Base-by-base conservation (phyloP, 2,888 invertebrate genomes). In the Megaustenia siamemsis region DNA sequence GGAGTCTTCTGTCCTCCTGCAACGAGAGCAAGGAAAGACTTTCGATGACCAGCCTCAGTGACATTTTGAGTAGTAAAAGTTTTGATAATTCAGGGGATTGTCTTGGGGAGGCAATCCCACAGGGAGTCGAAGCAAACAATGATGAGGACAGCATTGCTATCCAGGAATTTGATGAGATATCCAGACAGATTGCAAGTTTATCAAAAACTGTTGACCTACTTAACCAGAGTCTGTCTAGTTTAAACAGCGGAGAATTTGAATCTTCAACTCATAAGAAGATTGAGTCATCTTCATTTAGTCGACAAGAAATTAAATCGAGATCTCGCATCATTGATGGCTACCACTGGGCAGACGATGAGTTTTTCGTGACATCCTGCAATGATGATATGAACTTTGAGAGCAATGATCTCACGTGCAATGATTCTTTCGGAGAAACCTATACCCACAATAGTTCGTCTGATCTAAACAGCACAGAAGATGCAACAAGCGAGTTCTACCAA, bases 271-370 rank as follows among this genome's bases (percentile, higher is more conserved):
- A 38, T 10, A 69, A 32, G 21, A 1, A 32, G 49, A 28, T 28
- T n/a, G 32, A n/a, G 12, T 63, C 80, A 38, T 77, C 71, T n/a
- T 15, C 78, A n/a, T 32, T 32, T 6, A 43, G 45, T n/a, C 24
- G 3, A 49, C 35, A 66, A 38, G 28, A 28, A 2, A 32, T 35
- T 1, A 77, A 43, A 10, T 18, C 71, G 3, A 49, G 60, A 6
- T 28, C 73, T 24, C 88, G 88, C 43, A 90, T 88, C 49, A 87
- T 90, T 32, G 92, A 92, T 75, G 92, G 92, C 1, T 92, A 92
- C 75, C 91, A 92, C 40, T 92, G 92, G 92, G 90, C 90, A 24
- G 91, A 92, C 69, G 92, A 92, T 84, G 92, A 92, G 81, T 91
- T 92, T 83, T 91, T 90, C 82, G 84, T 91, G 66, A 90, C 91